These are phyloP conservation scores for Xenopus borealis DNA, from an alignment of 2,113 vertebrate species.

Conservation along the genomic window DNA sequence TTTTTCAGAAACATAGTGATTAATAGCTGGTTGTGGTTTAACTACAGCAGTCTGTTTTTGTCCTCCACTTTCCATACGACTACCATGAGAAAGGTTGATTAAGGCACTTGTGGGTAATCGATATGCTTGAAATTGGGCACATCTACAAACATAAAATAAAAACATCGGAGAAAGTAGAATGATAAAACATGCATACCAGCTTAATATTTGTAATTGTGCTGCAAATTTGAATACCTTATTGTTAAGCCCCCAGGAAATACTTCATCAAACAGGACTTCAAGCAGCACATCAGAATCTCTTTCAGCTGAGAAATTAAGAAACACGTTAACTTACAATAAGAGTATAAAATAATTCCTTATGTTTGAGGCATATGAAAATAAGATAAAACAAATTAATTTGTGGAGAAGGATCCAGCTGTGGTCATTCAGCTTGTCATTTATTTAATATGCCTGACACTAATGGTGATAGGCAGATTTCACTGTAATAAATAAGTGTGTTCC, in stretches of 20 bases:
- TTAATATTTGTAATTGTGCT: background rate
- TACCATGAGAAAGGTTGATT: slow-evolving; percentile 89
- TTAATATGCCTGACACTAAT: no score
- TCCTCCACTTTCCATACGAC: slow-evolving; percentile 75
- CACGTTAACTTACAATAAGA: no score
- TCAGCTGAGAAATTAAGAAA: slow-evolving; percentile 65
- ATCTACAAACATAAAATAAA: slow-evolving; percentile 64
- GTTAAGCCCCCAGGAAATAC: slow-evolving; percentile 91
- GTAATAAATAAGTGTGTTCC: no score
- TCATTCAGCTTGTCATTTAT: no score
- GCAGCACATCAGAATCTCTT: slow-evolving; percentile 91
- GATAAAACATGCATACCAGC: background rate
- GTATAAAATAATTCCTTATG: no score
- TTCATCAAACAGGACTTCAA: slow-evolving; percentile 95
- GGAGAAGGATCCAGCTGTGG: no score
- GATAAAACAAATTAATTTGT: no score
- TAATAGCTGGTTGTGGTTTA: slow-evolving; percentile 83
- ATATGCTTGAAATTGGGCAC: slow-evolving; percentile 79
- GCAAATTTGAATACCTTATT: slow-evolving; percentile 76
- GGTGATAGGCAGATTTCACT: no score
- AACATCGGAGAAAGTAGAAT: background rate
- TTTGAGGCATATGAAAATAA: no score
- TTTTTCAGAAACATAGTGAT: slow-evolving; percentile 63
- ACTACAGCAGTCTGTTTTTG: slow-evolving; percentile 89
- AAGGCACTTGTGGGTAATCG: slow-evolving; percentile 91